A percentile compares a stretch with the other conserved stretches of the same genome.
phyloP scores from a whole-genome alignment of 1,140 invertebrate genomes.

The Odontomachus brunneus region DNA sequence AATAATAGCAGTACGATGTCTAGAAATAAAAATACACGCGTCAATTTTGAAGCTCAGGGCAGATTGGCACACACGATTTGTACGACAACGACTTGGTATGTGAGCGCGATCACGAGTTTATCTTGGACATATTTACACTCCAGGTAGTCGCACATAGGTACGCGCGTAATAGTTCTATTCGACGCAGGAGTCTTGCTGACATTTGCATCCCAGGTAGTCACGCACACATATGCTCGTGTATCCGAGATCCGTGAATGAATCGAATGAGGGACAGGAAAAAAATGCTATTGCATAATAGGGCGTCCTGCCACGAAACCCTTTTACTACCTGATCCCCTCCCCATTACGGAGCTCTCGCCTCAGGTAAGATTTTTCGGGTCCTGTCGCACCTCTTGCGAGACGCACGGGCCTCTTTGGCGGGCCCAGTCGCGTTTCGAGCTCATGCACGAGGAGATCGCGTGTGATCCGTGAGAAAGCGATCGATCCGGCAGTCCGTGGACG shows the following conservation, averaged over 20 bases:
- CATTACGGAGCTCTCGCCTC: slow-evolving; percentile 77
- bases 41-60: not conserved
- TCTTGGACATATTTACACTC: slow-evolving; percentile 67
- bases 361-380: slow-evolving; percentile 84
- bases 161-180: slow-evolving; percentile 36
- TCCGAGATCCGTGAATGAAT: slow-evolving; percentile 62
- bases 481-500: not conserved
- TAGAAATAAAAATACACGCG: not conserved
- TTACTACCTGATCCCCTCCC: slow-evolving; percentile 82
- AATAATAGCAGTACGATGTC: not conserved
- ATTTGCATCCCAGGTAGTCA: slow-evolving; percentile 81
- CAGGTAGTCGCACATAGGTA: slow-evolving; percentile 67
- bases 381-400: slow-evolving; percentile 82
- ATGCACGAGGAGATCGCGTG: slow-evolving; percentile 61
- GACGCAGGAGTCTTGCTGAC: slow-evolving; percentile 44
- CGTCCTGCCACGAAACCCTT: slow-evolving; percentile 79
- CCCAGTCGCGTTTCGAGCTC: slow-evolving; percentile 75
- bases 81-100: not conserved
- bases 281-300: slow-evolving; percentile 73
- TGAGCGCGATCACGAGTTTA: not conserved
- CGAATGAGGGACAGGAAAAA: slow-evolving; percentile 52
- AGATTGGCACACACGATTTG: not conserved
- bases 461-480: slow-evolving; percentile 22
- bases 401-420: slow-evolving; percentile 42
- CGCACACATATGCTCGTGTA: slow-evolving; percentile 35